A percentile compares a stretch with the other conserved stretches of the same genome.
phyloP scores from a whole-genome alignment of 2,888 invertebrate species.

The Leptura quadrifasciata region DNA sequence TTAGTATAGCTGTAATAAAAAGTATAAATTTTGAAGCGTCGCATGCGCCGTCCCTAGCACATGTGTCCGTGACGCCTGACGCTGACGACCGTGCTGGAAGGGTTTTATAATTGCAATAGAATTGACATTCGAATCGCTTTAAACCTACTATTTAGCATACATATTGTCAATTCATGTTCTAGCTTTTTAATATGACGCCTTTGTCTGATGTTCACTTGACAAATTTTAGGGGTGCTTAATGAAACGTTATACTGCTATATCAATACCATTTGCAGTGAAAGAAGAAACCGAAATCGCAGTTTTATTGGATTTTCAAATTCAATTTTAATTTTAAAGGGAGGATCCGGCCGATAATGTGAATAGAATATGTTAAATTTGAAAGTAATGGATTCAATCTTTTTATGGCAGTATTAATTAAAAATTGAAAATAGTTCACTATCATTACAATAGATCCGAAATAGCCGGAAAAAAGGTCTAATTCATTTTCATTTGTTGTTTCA shows the following conservation, averaged over 20 bases:
- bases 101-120: conserved; percentile 72
- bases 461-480: too few relatives aligned
- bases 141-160: conserved; percentile 72
- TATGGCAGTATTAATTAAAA: too few relatives aligned
- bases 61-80: conserved; percentile 64
- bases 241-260: conserved; percentile 48
- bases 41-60: conserved; percentile 50
- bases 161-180: conserved; percentile 71
- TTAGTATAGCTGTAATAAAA: conserved; percentile 64
- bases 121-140: conserved; percentile 70
- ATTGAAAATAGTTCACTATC: too few relatives aligned
- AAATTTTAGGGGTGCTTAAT: conserved; percentile 56
- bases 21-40: conserved; percentile 67
- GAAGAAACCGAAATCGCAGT: conserved; percentile 51
- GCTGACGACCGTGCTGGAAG: conserved; percentile 66
- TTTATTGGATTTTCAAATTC: conserved; percentile 56
- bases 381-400: background rate
- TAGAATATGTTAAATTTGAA: background rate
- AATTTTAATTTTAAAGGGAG: conserved; percentile 52
- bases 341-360: conserved; percentile 37
- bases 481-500: too few relatives aligned
- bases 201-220: conserved; percentile 58
- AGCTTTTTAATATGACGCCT: conserved; percentile 68
- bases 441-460: too few relatives aligned
- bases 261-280: conserved; percentile 45